Evolutionary conservation across 2,888 invertebrate genomes (phyloP), one percentile per base, ranked within the genome.

Genomic region (Tenthredo mesomela): DNA sequence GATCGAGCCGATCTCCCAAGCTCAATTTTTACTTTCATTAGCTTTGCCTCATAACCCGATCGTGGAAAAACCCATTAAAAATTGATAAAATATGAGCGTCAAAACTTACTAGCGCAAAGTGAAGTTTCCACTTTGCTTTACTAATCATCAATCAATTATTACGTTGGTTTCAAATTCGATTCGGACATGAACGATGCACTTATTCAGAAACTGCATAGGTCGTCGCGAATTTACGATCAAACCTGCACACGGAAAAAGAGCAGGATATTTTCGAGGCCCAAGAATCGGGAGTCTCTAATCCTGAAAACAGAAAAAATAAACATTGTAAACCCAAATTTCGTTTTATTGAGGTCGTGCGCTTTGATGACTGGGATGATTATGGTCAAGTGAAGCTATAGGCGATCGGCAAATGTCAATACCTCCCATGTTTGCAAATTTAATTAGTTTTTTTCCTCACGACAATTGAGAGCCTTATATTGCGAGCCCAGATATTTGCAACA

Each of bases 21-120:
- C 82, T 82, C 82, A 82, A 82, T 82, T 82, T 82, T 67, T 50
- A 82, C 67, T 82, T 82, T 82, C 82, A 82, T 82, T 82, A 82
- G 82, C 70, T 61, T 65, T 37, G 47, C 67, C 82, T 70, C 43
- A 61, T 82, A 67, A 65, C 43, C 65, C 82, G 61, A 73, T 43
- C 10, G 47, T 50, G 67, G 25, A 70, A 82, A 82, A 82, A 82
- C 82, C 82, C 70, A 82, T 82, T 82, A 82, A 18, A 21, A 43
- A 29, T n/a, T 4, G 73, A 43, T 21, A n/a, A 47, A 73, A 21
- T 10, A 21, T 47, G 73, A 73, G 21, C 40, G 21, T 21, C 43
- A 6, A 73, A 73, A 73, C 43, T 73, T 12, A 9, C 12, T 15
- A 21, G 43, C 9, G 43, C 9, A 12, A 73, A 10, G 25, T 43